Evolutionary conservation across 2,888 invertebrate species (phyloP).

Genomic region (Trachelus troglodyta): DNA sequence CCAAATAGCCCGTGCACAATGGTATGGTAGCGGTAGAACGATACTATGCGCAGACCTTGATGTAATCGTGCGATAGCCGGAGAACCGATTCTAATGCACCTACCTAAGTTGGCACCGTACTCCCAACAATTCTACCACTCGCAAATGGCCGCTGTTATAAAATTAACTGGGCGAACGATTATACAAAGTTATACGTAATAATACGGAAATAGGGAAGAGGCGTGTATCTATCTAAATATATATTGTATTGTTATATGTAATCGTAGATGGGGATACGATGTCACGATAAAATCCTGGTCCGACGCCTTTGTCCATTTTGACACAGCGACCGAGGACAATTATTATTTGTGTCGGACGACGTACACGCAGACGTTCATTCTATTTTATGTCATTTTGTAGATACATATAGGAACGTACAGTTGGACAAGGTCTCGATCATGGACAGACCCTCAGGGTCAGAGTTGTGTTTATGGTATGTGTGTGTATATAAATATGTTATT

Average conservation of each 20-base stretch:
- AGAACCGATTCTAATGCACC: neutral
- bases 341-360: neutral
- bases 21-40: constrained; percentile 1
- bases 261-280: neutral
- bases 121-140: constrained; percentile 8
- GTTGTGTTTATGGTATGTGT: too few relatives aligned
- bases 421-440: too few relatives aligned
- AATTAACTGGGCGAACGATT: neutral
- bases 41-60: neutral
- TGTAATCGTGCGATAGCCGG: neutral
- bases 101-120: constrained; percentile 20
- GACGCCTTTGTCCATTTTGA: neutral
- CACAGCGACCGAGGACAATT: neutral
- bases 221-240: too few relatives aligned
- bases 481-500: too few relatives aligned
- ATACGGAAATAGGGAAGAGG: neutral
- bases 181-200: neutral
- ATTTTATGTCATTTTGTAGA: neutral
- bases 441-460: too few relatives aligned
- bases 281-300: neutral
- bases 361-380: neutral
- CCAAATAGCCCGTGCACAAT: neutral
- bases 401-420: too few relatives aligned
- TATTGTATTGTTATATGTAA: neutral
- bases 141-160: neutral